Evolutionary conservation across 2,888 invertebrate species (phyloP), one percentile per base, ranked within the genome.

Genomic region (Dendrolimus houi): DNA sequence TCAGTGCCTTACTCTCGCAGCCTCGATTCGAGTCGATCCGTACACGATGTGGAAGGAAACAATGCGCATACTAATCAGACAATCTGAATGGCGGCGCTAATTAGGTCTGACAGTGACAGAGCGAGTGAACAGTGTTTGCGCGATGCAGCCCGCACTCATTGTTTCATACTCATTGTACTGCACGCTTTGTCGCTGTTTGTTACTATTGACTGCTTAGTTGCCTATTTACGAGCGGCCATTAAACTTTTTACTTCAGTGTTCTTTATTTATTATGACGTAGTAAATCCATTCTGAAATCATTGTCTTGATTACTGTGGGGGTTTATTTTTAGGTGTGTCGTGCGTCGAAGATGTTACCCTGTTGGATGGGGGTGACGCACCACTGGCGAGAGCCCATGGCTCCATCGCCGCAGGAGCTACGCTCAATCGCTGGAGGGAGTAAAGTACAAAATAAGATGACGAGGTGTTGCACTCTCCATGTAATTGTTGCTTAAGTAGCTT

Each of bases 1-100:
- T 47, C 9, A 8, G 47, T 10, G 12, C 2, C 47, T 9, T 47
- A 47, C 6, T 47, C 47, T 47, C 47, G 47, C 9, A 47, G 12
- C 9, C 12, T 47, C 47, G 47, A 14, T 53, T 29, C 41, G 9
- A 9, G 29, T 29, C 29, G 29, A 47, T 47, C 47, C 47, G 47
- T 47, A 47, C 47, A 47, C 47, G 47, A 8, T 47, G 47, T 47
- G 12, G 47, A 47, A 47, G 47, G 47, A 47, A 47, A 47, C 78
- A 81, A 74, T 80, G 77, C 83, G 85, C 85, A 85, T 87, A 88
- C 85, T 87, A 87, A 88, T 88, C 87, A 87, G 81, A 80, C 81
- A 76, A 85, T 85, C 82, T 85, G 83, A 88, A 88, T 87, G 79
- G 85, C 79, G 77, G 85, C 79, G 77, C 81, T 88, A 88, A 88